Conservation (phyloP, 2,888 invertebrate species). For the Spodoptera picta region DNA sequence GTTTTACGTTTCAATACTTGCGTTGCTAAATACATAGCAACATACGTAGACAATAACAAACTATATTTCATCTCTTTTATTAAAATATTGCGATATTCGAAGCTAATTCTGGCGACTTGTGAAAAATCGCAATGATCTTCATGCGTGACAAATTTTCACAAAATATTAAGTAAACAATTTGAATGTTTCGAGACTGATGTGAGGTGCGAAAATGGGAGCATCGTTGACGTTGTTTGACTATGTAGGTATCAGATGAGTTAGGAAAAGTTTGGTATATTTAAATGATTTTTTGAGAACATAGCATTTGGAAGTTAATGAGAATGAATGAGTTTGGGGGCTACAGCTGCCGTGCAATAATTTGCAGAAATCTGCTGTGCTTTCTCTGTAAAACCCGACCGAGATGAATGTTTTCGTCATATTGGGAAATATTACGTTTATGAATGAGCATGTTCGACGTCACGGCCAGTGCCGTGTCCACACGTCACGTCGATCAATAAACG, state of each 20-base stretch:
- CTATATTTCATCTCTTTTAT: background rate
- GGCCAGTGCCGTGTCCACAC: constrained; percentile 41
- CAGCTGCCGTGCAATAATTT: background rate
- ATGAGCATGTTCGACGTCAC: constrained; percentile 45
- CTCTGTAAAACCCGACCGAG: constrained; percentile 1
- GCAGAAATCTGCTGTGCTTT: background rate
- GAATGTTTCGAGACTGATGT: background rate
- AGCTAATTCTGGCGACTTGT: background rate
- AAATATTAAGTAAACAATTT: constrained; percentile 3
- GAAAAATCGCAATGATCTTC: constrained; percentile 21
- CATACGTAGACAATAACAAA: background rate
- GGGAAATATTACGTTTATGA: constrained; percentile 55
- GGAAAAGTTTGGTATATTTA: constrained; percentile 37
- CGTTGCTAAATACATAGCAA: constrained; percentile 8
- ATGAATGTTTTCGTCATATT: constrained; percentile 27
- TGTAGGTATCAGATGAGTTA: constrained; percentile 8
- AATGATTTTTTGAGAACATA: constrained; percentile 5
- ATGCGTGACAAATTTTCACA: constrained; percentile 22
- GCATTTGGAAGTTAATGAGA: constrained; percentile 3
- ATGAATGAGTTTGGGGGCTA: background rate
- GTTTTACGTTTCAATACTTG: constrained; percentile 7
- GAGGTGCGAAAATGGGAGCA: constrained; percentile 11
- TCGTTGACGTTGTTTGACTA: constrained; percentile 17
- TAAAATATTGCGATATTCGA: constrained; percentile 8
- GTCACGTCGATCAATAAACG: constrained; percentile 65